Evolutionary conservation across 2,797 vertebrate genomes (phyloP), one percentile per base, ranked within the genome.

Genomic region (Lutra lutra): DNA sequence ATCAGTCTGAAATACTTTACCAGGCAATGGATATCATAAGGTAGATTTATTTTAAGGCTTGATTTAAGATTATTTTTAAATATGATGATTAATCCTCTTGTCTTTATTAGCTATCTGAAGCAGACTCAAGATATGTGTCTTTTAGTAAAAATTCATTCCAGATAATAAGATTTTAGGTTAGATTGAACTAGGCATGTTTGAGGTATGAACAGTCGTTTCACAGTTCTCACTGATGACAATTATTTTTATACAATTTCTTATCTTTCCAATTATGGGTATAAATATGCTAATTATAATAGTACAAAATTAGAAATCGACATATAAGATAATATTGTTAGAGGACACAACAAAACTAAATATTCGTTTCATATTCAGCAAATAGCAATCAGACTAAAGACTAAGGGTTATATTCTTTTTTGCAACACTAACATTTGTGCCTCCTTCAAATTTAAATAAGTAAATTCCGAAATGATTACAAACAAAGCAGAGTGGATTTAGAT

Each of bases 11-110:
- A 97, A 99, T 99, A 92, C 98, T 99, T 98, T 99, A 99, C 98
- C 99, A 99, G 97, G 99, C 99, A 87, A 99, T 99, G 99, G 99
- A 99, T 98, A 99, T 99, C 20, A 98, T 99, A 97, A 99, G 99
- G 99, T 99, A 98, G 98, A 98, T 94, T 0, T 27, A 79, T 14
- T 87, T 91, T 91, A 95, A 95, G 51, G 29, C 43, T 88, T 78
- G 20, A 48, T 70, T 96, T 92, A 83, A 92, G 77, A 38, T 90
- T 97, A 78, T 87, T 93, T 97, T 92, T 68, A 84, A 86, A 93
- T 64, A 78, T 91, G 40, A 83, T 54, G 46, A 21, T 56, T 73
- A 62, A 32, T 78, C 77, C 96, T 93, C n/a, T 96, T 75, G 3
- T 94, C 60, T 94, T 86, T 92, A 89, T 43, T 66, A 86, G 35